Conservation (phyloP, 2,888 invertebrate species). For the Oxyteleia sp. region DNA sequence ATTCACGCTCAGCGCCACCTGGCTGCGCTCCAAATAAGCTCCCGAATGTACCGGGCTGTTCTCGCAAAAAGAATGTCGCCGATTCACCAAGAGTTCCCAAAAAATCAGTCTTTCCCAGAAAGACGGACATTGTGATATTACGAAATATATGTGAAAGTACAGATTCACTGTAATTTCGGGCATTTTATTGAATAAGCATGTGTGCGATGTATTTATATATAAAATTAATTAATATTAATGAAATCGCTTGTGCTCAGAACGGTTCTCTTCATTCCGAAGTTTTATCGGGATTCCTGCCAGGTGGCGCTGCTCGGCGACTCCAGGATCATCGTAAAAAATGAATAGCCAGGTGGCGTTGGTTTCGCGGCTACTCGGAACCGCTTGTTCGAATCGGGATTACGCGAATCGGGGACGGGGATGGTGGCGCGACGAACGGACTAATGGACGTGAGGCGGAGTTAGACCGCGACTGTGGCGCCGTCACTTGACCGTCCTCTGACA, state of each 20-base stretch:
- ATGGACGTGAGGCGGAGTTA: slow-evolving; percentile 42
- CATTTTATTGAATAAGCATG: too few species aligned
- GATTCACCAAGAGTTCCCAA: not conserved
- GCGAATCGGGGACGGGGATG: slow-evolving; percentile 4
- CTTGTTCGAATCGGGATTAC: not conserved
- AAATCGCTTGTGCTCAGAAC: not conserved
- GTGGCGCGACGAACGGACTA: slow-evolving; percentile 33
- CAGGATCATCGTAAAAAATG: slow-evolving; percentile 30
- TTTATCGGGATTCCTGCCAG: not conserved
- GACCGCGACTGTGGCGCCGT: slow-evolving; percentile 65
- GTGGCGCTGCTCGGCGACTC: slow-evolving; percentile 14
- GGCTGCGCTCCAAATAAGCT: not conserved
- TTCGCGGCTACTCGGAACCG: not conserved
- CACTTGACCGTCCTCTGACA: slow-evolving; percentile 89
- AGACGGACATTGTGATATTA: not conserved
- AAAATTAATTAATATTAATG: not conserved
- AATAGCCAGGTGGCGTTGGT: slow-evolving; percentile 2
- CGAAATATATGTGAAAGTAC: not conserved
- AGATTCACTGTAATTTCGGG: not conserved
- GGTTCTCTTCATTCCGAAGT: not conserved
- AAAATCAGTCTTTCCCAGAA: not conserved
- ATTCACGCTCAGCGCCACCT: not conserved
- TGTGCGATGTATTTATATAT: too few species aligned
- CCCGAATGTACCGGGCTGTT: not conserved
- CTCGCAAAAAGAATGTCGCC: not conserved